Conservation (phyloP, 2,797 vertebrate genomes). For the Gephyroberyx darwinii region DNA sequence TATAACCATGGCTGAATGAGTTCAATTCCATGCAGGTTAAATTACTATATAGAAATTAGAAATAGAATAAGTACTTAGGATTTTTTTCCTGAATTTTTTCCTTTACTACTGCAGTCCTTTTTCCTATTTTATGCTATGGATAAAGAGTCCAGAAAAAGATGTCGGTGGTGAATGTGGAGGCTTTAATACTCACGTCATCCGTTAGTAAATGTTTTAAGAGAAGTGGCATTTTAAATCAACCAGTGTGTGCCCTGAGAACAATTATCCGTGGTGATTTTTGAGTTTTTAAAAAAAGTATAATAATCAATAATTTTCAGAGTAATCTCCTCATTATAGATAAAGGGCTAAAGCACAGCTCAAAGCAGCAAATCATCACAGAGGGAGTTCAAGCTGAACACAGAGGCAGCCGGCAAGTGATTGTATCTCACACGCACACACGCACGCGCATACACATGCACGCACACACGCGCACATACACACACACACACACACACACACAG, state of each 20-base stretch:
- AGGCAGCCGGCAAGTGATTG: slow-evolving; percentile 11
- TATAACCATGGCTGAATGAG: neutral
- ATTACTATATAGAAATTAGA: too few relatives aligned
- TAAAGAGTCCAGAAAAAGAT: too few relatives aligned
- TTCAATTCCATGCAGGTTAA: too few relatives aligned
- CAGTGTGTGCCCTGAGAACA: neutral
- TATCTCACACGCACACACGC: neutral
- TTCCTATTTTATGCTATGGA: too few relatives aligned
- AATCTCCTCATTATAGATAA: slow-evolving; percentile 48
- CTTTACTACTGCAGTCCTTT: too few relatives aligned
- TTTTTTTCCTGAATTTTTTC: too few relatives aligned
- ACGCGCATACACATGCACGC: neutral
- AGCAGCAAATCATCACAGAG: slow-evolving; percentile 27
- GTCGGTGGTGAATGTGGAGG: too few relatives aligned
- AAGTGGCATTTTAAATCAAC: slow-evolving; percentile 10
- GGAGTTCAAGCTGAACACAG: slow-evolving; percentile 39
- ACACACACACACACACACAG: neutral
- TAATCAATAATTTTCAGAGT: slow-evolving; percentile 28
- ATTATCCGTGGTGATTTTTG: slow-evolving; percentile 9
- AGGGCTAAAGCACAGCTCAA: slow-evolving; percentile 26
- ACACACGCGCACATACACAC: neutral
- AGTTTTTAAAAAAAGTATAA: slow-evolving; percentile 7
- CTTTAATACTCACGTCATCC: neutral
- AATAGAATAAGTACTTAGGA: too few relatives aligned
- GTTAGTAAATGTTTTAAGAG: neutral